Percentiles rank a stretch among this genome's conserved stretches.
Conservation (phyloP, 2,797 vertebrate species). For the Dromococcyx pavoninus region DNA sequence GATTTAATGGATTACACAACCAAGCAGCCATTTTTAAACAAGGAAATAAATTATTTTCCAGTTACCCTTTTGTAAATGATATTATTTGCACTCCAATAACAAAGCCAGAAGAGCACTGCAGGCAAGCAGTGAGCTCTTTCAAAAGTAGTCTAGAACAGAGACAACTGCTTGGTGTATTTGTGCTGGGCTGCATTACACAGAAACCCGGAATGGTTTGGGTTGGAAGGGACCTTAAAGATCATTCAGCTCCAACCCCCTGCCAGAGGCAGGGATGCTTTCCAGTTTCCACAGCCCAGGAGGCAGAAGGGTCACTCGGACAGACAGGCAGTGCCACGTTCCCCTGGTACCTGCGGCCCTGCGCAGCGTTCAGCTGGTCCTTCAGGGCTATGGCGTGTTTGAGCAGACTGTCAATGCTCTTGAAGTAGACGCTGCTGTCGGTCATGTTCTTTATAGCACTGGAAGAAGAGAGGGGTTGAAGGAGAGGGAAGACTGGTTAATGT, state of each 20-base stretch:
- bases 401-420: constrained; percentile 91
- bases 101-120: not conserved
- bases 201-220: no score
- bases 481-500: not conserved
- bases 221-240: no score
- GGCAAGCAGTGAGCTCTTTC: not conserved
- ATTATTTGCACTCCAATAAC: not conserved
- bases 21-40: not conserved
- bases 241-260: no score
- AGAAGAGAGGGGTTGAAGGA: not conserved
- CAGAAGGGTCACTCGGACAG: not conserved
- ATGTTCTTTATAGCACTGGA: constrained; percentile 93
- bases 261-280: no score
- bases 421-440: constrained; percentile 91
- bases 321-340: not conserved
- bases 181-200: not conserved
- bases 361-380: constrained; percentile 86
- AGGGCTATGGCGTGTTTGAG: constrained; percentile 88
- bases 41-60: not conserved
- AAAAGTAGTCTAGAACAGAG: not conserved
- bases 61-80: not conserved
- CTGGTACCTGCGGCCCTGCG: constrained; percentile 89
- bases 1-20: not conserved
- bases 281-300: no score
- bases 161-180: not conserved